Percentiles rank a stretch among this genome's conserved stretches.
Conservation (phyloP, 1,140 invertebrate genomes). For the Fopius arisanus region DNA sequence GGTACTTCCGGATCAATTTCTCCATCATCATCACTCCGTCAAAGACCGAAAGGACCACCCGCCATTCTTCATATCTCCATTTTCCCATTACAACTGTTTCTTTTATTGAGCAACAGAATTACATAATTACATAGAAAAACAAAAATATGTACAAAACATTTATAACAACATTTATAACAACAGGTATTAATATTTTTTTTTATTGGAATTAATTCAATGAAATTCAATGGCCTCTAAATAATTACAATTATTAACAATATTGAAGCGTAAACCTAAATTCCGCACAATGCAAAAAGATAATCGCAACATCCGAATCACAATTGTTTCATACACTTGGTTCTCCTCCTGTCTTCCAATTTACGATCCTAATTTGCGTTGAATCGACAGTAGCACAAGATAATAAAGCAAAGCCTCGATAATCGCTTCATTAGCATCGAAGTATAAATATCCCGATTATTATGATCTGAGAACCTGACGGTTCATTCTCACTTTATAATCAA, state of each 20-base stretch:
- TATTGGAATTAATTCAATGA: no score
- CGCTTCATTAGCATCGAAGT: not conserved
- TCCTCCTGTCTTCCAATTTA: not conserved
- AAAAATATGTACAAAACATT: no score
- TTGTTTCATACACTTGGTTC: not conserved
- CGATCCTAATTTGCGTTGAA: not conserved
- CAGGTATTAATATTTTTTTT: no score
- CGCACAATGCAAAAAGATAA: no score
- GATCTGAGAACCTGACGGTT: not conserved
- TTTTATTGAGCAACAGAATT: no score
- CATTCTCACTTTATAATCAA: not conserved
- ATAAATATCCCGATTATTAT: not conserved
- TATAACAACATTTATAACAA: no score
- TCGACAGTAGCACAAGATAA: not conserved
- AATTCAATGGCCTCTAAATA: no score
- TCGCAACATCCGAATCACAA: not conserved
- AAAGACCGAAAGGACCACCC: not conserved
- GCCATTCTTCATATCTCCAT: not conserved
- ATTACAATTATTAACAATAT: no score
- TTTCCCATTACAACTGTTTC: no score
- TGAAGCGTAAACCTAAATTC: no score
- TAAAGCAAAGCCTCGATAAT: not conserved
- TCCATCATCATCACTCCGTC: conserved; percentile 2
- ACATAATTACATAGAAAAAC: no score
- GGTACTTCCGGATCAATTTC: conserved; percentile 23